Evolutionary conservation across 2,113 vertebrate genomes (phyloP), one percentile per base, ranked within the genome.

Genomic region (Aspiorhynchus laticeps): DNA sequence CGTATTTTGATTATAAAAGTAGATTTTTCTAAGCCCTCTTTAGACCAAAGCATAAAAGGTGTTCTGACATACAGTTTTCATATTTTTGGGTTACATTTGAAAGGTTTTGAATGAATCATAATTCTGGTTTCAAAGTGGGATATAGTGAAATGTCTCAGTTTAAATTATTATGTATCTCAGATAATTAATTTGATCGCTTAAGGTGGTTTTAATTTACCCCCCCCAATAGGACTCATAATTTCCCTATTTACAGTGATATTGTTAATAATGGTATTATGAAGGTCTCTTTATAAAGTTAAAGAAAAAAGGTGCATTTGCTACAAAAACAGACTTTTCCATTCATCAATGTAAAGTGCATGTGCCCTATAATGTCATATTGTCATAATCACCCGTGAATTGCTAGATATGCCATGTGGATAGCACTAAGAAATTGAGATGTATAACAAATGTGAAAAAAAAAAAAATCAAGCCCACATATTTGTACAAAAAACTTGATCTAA

Each of bases 281-380:
- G 15, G 15, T 31, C 53, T 81, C 15, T 65, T 81, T 63, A 65
- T 59, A 74, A 46, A 38, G 51, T 38, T 46, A 73, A 74, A 61
- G 31, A 77, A 75, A 51, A 43, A 53, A 76, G 46, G 48, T 84
- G 41, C 46, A 48, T 59, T 85, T 80, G 21, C 65, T 75, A 85
- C 21, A 59, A 71, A 69, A n/a, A 43, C 38, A n/a, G 41, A 75
- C 24, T 26, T 73, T 73, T 48, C 12, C 43, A 76, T 46, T 75
- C 74, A 86, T 84, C 80, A 71, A 43, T 78, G 46, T 86, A 46
- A 84, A 53, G 86, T 86, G 80, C 63, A 85, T 77, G 69, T 85
- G 88, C 38, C 83, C 80, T 87, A 51, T 82, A 41, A 38, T 56
- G 33, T 84, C 5, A 38, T 85, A 4, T 17, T 85, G 31, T 88